A percentile compares a stretch with the other conserved stretches of the same genome.
Conservation (phyloP, 2,113 vertebrate species). For the Pygoscelis adeliae region DNA sequence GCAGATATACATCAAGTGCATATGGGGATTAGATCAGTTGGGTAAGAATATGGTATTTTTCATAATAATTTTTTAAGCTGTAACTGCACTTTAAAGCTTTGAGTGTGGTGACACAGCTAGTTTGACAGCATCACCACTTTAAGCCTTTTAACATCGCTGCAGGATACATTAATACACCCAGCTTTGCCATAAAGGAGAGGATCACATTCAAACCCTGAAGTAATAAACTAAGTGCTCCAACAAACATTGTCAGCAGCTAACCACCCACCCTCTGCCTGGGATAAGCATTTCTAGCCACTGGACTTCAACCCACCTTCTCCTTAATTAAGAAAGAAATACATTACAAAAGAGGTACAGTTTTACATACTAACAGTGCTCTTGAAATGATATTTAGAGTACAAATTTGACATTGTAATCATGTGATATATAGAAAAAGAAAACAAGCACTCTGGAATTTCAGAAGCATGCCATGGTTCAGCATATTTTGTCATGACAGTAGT, state of each 20-base stretch:
- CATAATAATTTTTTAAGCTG: not conserved
- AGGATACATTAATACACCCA: not conserved
- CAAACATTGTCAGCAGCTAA: not conserved
- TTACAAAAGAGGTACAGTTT: not conserved
- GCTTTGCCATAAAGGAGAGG: not conserved
- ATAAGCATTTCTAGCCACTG: not conserved
- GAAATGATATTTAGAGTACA: not conserved
- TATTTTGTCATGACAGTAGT: not conserved
- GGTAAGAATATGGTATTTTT: not conserved
- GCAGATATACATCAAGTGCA: not conserved
- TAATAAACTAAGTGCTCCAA: not conserved
- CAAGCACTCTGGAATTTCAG: not conserved
- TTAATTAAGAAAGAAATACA: not conserved
- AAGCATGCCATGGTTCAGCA: not conserved
- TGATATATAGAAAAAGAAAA: not conserved
- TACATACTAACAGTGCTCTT: not conserved
- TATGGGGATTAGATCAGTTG: not conserved
- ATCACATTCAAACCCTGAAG: not conserved
- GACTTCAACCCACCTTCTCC: not conserved
- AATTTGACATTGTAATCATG: not conserved
- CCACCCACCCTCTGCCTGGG: not conserved
- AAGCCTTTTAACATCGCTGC: slow-evolving; percentile 17
- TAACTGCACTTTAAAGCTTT: not conserved
- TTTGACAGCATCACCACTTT: not conserved
- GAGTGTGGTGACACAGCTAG: slow-evolving; percentile 17